phyloP scores from a whole-genome alignment of 2,888 invertebrate species.

The Drosophila cracens region DNA sequence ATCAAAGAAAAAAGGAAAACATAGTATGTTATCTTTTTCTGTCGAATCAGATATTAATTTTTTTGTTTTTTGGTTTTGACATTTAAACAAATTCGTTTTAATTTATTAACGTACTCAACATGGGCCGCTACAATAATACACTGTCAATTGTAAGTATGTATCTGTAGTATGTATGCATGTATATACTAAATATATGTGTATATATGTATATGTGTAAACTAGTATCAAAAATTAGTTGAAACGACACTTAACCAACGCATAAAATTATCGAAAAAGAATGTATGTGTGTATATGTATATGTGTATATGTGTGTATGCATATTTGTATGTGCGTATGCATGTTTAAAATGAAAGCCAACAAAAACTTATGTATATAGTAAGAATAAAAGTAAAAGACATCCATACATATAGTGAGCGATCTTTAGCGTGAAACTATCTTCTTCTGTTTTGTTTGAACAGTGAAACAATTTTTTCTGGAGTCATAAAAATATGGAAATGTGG shows the following conservation, averaged over 20 bases:
- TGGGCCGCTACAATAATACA: constrained; percentile 74
- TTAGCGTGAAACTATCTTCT: constrained; percentile 27
- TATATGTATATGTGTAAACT: constrained; percentile 72
- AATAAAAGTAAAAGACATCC: constrained; percentile 66
- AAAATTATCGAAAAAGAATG: constrained; percentile 70
- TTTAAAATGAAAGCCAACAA: constrained; percentile 72
- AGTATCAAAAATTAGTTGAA: constrained; percentile 78
- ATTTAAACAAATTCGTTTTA: constrained; percentile 78
- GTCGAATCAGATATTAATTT: constrained; percentile 28
- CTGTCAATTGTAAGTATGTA: constrained; percentile 53
- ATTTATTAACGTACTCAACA: constrained; percentile 78
- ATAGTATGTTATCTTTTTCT: constrained; percentile 17
- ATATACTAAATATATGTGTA: constrained; percentile 55
- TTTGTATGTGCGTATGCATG: constrained; percentile 35
- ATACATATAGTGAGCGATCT: constrained; percentile 50
- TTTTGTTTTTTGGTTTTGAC: constrained; percentile 41
- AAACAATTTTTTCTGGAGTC: constrained; percentile 10
- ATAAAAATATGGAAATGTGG: constrained; percentile 18
- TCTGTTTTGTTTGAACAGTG: constrained; percentile 10
- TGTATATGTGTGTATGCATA: constrained; percentile 23
- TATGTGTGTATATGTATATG: constrained; percentile 37
- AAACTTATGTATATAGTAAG: constrained; percentile 56
- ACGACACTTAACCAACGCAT: constrained; percentile 73
- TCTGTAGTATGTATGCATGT: constrained; percentile 53
- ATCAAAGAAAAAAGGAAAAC: constrained; percentile 36